A percentile compares a stretch with the other conserved stretches of the same genome.
These are phyloP conservation scores for Cirrhinus molitorella DNA, from an alignment of 2,797 vertebrate species.

Conservation along the genomic window DNA sequence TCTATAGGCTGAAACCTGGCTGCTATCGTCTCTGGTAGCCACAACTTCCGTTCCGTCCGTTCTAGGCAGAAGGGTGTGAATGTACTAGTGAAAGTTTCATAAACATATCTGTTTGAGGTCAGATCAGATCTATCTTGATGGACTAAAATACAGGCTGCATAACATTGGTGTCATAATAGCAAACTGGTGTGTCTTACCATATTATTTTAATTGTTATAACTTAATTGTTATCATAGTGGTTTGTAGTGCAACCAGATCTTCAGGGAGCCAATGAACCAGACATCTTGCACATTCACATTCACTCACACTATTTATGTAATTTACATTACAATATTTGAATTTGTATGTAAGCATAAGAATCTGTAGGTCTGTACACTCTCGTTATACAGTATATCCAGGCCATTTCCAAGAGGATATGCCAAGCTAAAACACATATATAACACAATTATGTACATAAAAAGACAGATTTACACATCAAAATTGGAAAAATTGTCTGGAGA, in stretches of 20 bases:
- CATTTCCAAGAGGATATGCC: not conserved
- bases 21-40: not conserved
- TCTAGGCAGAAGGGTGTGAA: not conserved
- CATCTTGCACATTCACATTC: no score
- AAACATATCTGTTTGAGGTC: not conserved
- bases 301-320: no score
- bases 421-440: not conserved
- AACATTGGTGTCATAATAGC: not conserved
- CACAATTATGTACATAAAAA: conserved; percentile 10
- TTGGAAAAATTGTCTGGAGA: not conserved
- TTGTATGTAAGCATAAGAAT: no score
- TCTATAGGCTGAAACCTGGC: not conserved
- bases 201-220: no score
- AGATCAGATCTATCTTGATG: not conserved
- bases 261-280: no score
- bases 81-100: not conserved
- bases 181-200: no score
- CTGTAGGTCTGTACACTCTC: not conserved
- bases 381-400: not conserved
- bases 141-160: not conserved
- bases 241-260: no score
- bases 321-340: not conserved
- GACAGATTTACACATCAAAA: conserved; percentile 22
- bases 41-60: not conserved
- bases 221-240: no score